phyloP scores from a whole-genome alignment of 2,113 vertebrate species.

The Erythrocercus mccallii region DNA sequence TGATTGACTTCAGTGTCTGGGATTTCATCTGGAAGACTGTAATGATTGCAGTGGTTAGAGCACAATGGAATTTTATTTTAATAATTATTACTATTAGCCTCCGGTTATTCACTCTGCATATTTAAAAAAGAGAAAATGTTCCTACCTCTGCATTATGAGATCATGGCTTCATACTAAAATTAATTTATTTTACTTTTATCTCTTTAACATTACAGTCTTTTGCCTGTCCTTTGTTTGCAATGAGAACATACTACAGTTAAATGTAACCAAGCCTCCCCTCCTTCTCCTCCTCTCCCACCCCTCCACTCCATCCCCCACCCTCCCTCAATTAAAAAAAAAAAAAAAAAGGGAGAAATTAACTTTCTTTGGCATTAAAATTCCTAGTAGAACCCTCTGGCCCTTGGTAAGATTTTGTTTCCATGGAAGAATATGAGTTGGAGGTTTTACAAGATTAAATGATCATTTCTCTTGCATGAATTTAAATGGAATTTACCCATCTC shows the following conservation, averaged over 20 bases:
- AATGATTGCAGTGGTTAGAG: not conserved
- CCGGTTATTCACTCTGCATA: not conserved
- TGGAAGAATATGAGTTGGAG: not conserved
- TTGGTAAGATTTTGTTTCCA: not conserved
- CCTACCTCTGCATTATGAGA: not conserved
- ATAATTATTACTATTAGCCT: not conserved
- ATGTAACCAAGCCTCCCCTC: rapidly evolving
- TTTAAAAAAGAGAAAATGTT: not conserved
- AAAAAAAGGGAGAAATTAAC: not conserved
- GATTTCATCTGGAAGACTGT: not conserved
- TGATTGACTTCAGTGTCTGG: not conserved
- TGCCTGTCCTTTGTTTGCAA: not conserved
- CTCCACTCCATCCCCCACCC: rapidly evolving
- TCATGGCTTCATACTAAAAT: not conserved
- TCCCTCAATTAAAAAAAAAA: not conserved
- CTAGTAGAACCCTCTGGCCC: not conserved
- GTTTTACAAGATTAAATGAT: not conserved
- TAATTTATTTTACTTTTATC: not conserved
- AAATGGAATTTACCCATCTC: not conserved
- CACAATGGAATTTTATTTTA: not conserved
- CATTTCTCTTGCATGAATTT: not conserved
- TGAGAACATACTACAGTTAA: not conserved
- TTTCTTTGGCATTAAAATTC: not conserved
- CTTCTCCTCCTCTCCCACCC: not conserved
- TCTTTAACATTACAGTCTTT: not conserved